These are phyloP conservation scores for Cotesia vestalis DNA, from an alignment of 1,140 invertebrate species.

Conservation along the genomic window DNA sequence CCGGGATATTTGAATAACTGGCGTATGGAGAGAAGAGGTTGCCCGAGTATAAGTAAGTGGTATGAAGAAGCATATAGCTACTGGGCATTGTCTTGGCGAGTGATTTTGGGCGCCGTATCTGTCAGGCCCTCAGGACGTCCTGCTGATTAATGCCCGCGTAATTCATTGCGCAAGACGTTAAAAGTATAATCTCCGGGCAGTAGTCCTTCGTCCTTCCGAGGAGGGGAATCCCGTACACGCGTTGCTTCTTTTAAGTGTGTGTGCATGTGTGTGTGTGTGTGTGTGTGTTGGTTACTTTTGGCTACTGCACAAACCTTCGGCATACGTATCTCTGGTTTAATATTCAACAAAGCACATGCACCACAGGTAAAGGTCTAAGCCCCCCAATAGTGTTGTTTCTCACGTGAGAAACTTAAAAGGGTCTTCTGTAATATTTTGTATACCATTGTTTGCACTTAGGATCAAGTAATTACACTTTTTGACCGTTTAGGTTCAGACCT, in stretches of 20 bases:
- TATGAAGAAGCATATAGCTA: no score
- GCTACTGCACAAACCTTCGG: neutral
- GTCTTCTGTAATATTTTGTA: constrained; percentile 26
- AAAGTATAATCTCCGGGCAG: constrained; percentile 56
- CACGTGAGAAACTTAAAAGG: constrained; percentile 46
- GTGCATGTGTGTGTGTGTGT: neutral
- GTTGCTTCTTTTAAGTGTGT: no score
- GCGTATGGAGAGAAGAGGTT: no score
- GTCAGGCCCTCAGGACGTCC: constrained; percentile 42
- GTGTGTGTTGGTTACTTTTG: constrained; percentile 29
- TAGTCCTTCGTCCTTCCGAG: constrained; percentile 33
- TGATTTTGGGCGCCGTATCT: constrained; percentile 19
- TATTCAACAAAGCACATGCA: constrained; percentile 10
- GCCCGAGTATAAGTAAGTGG: no score
- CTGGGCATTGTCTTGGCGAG: constrained; percentile 30
- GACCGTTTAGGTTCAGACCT: constrained; percentile 18
- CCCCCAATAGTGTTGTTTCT: constrained; percentile 59
- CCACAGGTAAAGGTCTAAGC: neutral
- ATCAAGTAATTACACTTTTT: constrained; percentile 61
- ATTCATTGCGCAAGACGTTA: constrained; percentile 62
- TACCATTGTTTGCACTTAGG: constrained; percentile 62
- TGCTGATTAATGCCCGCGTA: constrained; percentile 62
- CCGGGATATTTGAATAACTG: no score
- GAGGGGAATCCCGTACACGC: neutral
- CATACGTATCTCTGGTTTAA: neutral